A percentile compares a stretch with the other conserved stretches of the same genome.
phyloP scores from a whole-genome alignment of 92 coral and sea anemone species.

The Phenganax marumi region DNA sequence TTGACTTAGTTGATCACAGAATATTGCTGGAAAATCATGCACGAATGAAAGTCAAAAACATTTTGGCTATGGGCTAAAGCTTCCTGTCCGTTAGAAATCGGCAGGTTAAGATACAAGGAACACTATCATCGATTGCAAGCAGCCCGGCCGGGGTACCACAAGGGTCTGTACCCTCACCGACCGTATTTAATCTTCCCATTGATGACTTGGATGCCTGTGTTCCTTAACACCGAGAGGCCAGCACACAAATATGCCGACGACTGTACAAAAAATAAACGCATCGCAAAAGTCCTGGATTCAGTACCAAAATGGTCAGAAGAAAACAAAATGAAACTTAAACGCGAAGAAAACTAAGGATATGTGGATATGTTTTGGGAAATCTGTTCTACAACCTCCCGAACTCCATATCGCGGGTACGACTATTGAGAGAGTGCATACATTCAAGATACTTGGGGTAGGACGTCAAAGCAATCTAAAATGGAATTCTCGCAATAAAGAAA shows the following conservation, averaged over 20 bases:
- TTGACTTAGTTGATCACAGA: no score
- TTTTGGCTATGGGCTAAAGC: no score
- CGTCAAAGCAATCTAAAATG: conserved; percentile 55
- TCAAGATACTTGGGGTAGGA: conserved; percentile 47
- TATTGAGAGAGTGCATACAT: conserved; percentile 48
- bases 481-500: conserved; percentile 48
- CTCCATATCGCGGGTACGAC: conserved; percentile 24
- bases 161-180: conserved; percentile 26
- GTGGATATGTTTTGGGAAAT: conserved; percentile 12
- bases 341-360: no score
- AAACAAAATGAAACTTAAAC: conserved; percentile 37
- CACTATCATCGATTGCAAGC: conserved; percentile 24
- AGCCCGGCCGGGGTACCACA: conserved; percentile 27
- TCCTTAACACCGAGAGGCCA: background rate
- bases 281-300: conserved; percentile 2
- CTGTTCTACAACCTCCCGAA: background rate
- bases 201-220: conserved; percentile 29
- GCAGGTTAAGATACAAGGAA: conserved; percentile 22
- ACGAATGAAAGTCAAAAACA: no score
- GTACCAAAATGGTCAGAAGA: conserved; percentile 17
- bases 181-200: conserved; percentile 8
- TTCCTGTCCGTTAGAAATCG: no score
- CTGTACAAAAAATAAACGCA: no score
- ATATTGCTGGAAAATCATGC: no score
- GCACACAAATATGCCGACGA: conserved; percentile 39